Base-by-base conservation (phyloP, 1,140 invertebrate genomes). In the Eulimnadia texana region DNA sequence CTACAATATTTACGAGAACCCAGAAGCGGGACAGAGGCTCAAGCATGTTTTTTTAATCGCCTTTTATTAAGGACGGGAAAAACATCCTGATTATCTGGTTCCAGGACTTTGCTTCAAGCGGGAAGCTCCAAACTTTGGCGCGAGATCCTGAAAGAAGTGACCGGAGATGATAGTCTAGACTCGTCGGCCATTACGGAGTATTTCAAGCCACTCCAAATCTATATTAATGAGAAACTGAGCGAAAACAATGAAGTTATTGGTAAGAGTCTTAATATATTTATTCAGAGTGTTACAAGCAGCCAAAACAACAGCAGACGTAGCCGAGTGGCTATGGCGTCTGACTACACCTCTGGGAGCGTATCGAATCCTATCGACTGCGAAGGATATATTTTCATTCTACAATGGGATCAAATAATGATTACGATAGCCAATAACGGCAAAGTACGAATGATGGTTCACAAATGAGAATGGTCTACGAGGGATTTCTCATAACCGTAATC, bases 161-260 rank as follows among this genome's bases (percentile, higher is more conserved):
- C 85, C 0, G 88, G 88, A 24, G 85, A 88, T 68, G 76, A 76
- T 13, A 78, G 84, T 53, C 75, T 97, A 52, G 85, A 87, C 69
- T 86, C 90, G 16, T 78, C 78, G 29, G 88, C 93, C 0, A 71
- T 98, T 16, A 72, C 90, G 51, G 87, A 94, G 68, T 98, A 93
- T 73, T 98, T 96, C 78, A 76, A 82, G 19, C 94, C 93, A 0
- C 76, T 98, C 3, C 83, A 89, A 67, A 83, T 91, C 23, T 97
- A 90, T 90, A 75, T 97, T 53, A 78, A 84, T 28, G 82, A 82
- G 65, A 87, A 93, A 69, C 10, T 61, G 24, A 10, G 24, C 10
- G 50, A 77, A 78, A 29, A 64, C 0, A 25, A 61, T 10, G 28
- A 52, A 52, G 52, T 16, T 13, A 19, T n/a, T n/a, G 56, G 33